Percentiles rank a stretch among this genome's conserved stretches.
These are phyloP conservation scores for Pocillopora damicornis DNA, from an alignment of 64 coral and sea anemone genomes.

Conservation along the genomic window DNA sequence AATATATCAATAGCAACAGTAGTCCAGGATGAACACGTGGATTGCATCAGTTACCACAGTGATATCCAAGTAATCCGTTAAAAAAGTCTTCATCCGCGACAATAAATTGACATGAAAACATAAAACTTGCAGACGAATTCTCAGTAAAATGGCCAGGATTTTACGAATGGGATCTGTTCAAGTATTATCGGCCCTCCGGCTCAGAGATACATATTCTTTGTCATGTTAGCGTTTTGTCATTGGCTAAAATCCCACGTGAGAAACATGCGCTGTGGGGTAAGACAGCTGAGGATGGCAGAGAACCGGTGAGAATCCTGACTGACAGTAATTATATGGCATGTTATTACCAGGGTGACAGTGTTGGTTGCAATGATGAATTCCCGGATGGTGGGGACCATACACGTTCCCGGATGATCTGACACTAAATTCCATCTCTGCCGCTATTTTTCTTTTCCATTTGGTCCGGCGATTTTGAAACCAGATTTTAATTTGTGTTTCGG, in stretches of 20 bases:
- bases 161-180: too few relatives aligned
- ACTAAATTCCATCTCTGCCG: slow-evolving; percentile 85
- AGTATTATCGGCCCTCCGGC: not conserved
- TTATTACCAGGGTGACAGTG: slow-evolving; percentile 15
- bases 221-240: not conserved
- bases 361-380: slow-evolving; percentile 47
- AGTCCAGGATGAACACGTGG: too few relatives aligned
- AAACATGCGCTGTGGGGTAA: not conserved
- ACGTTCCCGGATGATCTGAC: slow-evolving; percentile 14
- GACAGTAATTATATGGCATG: slow-evolving; percentile 10
- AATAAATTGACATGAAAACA: too few relatives aligned
- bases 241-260: not conserved
- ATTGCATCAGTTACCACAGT: too few relatives aligned
- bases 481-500: slow-evolving; percentile 99
- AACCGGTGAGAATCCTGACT: slow-evolving; percentile 1
- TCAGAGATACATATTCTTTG: not conserved
- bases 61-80: too few relatives aligned
- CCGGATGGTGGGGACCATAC: slow-evolving; percentile 31
- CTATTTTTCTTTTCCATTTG: slow-evolving; percentile 94
- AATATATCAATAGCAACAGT: too few relatives aligned
- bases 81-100: too few relatives aligned
- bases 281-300: slow-evolving; percentile 22
- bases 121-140: too few relatives aligned
- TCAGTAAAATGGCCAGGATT: too few relatives aligned
- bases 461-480: slow-evolving; percentile 99